phyloP scores from a whole-genome alignment of 2,113 vertebrate genomes.

The Lepisosteus oculatus region DNA sequence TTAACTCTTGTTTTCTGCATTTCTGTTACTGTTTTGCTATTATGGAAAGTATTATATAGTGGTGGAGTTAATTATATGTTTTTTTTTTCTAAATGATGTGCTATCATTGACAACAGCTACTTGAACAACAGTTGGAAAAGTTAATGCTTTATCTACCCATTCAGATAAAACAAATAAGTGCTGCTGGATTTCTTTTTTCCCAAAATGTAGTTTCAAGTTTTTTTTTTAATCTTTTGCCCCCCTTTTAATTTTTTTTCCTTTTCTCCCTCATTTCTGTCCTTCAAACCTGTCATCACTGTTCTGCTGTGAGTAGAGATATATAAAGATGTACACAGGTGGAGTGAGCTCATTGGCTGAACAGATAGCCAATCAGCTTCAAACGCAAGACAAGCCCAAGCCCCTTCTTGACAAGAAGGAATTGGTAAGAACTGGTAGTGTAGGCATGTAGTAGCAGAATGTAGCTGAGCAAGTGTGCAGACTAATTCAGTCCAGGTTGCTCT shows the following conservation, averaged over 20 bases:
- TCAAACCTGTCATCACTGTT: conserved; percentile 25
- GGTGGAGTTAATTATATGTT: too few relatives aligned
- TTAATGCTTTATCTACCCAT: too few relatives aligned
- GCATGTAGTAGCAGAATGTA: conserved; percentile 19
- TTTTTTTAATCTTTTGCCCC: too few relatives aligned
- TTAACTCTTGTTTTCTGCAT: too few relatives aligned
- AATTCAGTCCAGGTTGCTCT: neutral
- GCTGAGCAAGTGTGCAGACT: neutral
- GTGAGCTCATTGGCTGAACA: conserved; percentile 95
- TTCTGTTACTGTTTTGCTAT: too few relatives aligned
- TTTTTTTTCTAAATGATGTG: too few relatives aligned
- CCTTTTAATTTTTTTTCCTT: conserved; percentile 1
- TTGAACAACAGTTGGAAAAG: too few relatives aligned
- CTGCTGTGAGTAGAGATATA: conserved; percentile 76
- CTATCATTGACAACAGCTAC: too few relatives aligned
- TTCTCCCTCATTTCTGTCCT: conserved; percentile 20
- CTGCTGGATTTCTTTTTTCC: too few relatives aligned
- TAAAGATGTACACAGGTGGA: conserved; percentile 95
- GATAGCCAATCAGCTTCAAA: conserved; percentile 93
- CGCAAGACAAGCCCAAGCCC: conserved; percentile 81
- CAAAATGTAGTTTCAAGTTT: too few relatives aligned
- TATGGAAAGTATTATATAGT: too few relatives aligned
- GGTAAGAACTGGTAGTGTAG: conserved; percentile 73
- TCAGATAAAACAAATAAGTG: too few relatives aligned
- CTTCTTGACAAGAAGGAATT: conserved; percentile 88